Evolutionary conservation across 1,140 invertebrate genomes (phyloP), one percentile per base, ranked within the genome.

Genomic region (Lordiphosa stackelbergi): DNA sequence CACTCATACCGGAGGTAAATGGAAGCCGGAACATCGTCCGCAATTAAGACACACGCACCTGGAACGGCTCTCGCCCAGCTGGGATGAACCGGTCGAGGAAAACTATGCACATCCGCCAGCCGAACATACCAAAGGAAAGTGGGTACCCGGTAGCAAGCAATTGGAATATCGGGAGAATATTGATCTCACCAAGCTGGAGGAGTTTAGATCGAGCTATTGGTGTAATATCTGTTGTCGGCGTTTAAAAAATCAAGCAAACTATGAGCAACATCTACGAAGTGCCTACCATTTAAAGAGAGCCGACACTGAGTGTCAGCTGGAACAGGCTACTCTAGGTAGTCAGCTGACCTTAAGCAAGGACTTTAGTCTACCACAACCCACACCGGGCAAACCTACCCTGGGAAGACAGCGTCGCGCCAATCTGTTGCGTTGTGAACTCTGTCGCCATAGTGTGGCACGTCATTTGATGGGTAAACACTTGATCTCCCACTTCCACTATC

Each of bases 401-500:
- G 53, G 24, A 54, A 49, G 34, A 1, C 31, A 28, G 61, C 34
- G 92, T 53, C 90, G 90, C 56, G 90, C 91, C 57, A 88, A 54
- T 90, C 47, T 90, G 89, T 45, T 87, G 91, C 4, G 89, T 53
- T 95, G 94, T 78, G 90, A 91, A 40, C 92, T 93, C 51, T 95
- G 94, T 62, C 90, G 90, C 24, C 91, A 91, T 10, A 90, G 91
- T 65, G 92, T 95, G 19, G 90, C 90, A 49, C 89, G 90, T 3
- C 89, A 92, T 56, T 88, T 94, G 63, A 92, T 95, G 88, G 94
- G 94, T 51, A 95, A 95, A 85, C 94, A 95, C 88, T 89, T 95
- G 49, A 94, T 95, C 53, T 95, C 94, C 24, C 93, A 93, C 87
- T 95, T 93, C 87, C 94, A 95, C 85, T 94, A 92, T 73, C 90